phyloP scores from a whole-genome alignment of 2,113 vertebrate species.

The Lynx canadensis region DNA sequence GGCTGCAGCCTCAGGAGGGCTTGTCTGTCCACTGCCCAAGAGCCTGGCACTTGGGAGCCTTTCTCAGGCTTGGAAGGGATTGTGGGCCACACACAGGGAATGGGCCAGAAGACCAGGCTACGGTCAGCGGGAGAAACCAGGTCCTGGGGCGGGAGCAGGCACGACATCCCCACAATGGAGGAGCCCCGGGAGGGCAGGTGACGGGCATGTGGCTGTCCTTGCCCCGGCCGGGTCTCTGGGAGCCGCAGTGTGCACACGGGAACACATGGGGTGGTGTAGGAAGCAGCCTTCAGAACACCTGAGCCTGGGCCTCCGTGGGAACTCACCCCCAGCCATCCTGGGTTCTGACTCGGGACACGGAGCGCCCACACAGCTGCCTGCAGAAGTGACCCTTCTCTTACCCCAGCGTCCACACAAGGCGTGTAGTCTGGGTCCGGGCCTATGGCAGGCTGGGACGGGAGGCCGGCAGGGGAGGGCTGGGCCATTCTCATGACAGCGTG shows the following conservation, averaged over 20 bases:
- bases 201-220: no score
- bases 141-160: neutral
- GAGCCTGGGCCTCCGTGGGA: neutral
- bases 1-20: neutral
- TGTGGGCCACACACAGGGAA: neutral
- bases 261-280: neutral
- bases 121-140: neutral
- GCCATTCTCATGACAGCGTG: neutral
- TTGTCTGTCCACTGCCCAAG: no score
- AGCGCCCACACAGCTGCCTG: neutral
- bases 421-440: neutral
- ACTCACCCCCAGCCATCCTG: neutral
- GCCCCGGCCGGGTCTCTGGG: neutral
- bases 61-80: neutral
- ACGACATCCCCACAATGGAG: accelerated
- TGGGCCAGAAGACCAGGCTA: neutral
- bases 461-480: no score
- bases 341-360: neutral
- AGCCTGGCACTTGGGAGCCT: neutral
- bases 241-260: neutral
- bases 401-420: accelerated
- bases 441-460: no score
- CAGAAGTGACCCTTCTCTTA: neutral
- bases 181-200: neutral
- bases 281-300: neutral